Conservation (phyloP, 1,140 invertebrate genomes). For the Holcopasites calliopsidis region DNA sequence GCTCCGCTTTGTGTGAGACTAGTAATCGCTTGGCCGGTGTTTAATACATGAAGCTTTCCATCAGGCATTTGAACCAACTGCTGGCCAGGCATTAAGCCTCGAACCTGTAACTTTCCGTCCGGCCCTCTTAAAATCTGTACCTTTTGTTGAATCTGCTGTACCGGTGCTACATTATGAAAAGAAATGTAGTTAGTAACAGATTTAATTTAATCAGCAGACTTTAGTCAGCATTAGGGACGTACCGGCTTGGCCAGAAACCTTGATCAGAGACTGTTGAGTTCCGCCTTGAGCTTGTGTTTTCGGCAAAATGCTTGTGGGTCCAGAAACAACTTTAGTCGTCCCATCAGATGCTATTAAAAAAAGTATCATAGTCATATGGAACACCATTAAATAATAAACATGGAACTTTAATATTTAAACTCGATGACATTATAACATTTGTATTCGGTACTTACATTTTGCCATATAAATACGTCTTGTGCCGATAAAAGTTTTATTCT, state of each 20-base stretch:
- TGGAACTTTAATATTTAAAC: conserved; percentile 11
- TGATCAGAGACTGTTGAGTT: conserved; percentile 77
- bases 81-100: conserved; percentile 95
- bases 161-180: conserved; percentile 56
- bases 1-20: conserved; percentile 54
- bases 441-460: conserved; percentile 79
- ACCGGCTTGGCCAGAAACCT: conserved; percentile 68
- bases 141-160: conserved; percentile 83
- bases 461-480: conserved; percentile 89
- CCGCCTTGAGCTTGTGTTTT: conserved; percentile 72
- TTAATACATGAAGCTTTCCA: conserved; percentile 94
- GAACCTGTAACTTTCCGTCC: conserved; percentile 94
- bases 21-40: conserved; percentile 78
- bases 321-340: conserved; percentile 86
- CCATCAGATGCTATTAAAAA: conserved; percentile 83
- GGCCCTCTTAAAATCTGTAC: conserved; percentile 94
- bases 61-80: conserved; percentile 95
- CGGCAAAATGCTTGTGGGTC: conserved; percentile 80
- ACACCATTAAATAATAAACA: neutral
- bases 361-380: conserved; percentile 31
- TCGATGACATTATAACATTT: no score
- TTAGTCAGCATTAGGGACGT: neutral
- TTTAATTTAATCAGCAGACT: neutral
- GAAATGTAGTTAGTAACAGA: neutral
- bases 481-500: conserved; percentile 85